Evolutionary conservation across 2,113 vertebrate genomes (phyloP), one percentile per base, ranked within the genome.

Genomic region (Todiramphus chloris): DNA sequence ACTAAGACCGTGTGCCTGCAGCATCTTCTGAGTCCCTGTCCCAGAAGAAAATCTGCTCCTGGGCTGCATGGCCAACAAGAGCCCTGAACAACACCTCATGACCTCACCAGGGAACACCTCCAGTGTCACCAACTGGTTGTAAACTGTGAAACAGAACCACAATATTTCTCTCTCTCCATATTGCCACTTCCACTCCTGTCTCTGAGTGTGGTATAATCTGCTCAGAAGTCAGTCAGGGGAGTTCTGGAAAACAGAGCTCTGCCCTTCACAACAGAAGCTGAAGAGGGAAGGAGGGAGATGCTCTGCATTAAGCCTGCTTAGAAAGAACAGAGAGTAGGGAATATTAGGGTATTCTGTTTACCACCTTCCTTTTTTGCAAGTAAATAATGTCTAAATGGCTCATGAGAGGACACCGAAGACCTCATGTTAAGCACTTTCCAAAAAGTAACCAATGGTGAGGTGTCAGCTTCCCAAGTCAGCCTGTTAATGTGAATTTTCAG

Each of bases 401-500:
- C 55, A 43, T 97, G 67, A 87, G 68, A 89, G n/a, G 59, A 87
- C 35, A 59, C 37, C 89, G 72, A 83, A 78, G 76, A 92, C 62
- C 33, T 89, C 64, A 82, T 60, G 28, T 75, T 75, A 86, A 90
- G 73, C 39, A 37, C 5, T 94, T 86, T 53, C 27, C 74, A 92
- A 58, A 90, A 90, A 56, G 27, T 21, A 95, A 82, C 50, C 19
- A 83, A 86, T 76, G n/a, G 80, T 89, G 5, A 10, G 27, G 27
- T 14, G 21, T 31, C 14, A 39, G 8, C 28, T 51, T 37, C 55
- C 21, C 23, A 56, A 39, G n/a, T 62, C 39, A 76, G 73, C 33
- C 39, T 56, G 25, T 87, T 89, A 92, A 83, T 80, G 46, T 87
- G 94, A 58, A 81, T 94, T 92, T 89, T 93, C 50, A 84, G 82